Conservation (phyloP, 2,888 invertebrate genomes). For the Teleogryllus oceanicus region DNA sequence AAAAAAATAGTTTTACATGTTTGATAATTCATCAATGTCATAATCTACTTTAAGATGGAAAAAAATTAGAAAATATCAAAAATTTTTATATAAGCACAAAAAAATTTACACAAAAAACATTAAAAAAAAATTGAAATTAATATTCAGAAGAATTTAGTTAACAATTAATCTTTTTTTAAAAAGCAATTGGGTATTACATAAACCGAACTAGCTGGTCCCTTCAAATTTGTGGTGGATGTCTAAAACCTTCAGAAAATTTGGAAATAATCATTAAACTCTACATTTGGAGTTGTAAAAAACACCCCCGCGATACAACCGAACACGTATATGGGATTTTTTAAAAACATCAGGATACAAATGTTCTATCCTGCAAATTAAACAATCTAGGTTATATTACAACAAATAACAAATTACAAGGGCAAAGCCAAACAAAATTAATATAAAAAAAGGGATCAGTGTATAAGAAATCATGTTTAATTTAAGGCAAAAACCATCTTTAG, state of each 20-base stretch:
- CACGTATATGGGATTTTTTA: conserved; percentile 69
- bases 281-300: conserved; percentile 86
- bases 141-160: not conserved
- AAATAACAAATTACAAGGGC: conserved; percentile 19
- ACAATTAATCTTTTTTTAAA: not conserved
- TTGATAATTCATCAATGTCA: no score
- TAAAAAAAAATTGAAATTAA: no score
- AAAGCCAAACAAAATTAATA: no score
- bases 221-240: conserved; percentile 93
- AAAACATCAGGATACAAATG: conserved; percentile 76
- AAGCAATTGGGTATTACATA: conserved; percentile 46
- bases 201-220: conserved; percentile 85
- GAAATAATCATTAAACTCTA: conserved; percentile 81
- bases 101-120: not conserved
- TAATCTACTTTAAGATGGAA: no score
- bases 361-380: conserved; percentile 64
- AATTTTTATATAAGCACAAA: not conserved
- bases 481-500: not conserved
- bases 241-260: conserved; percentile 59
- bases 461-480: not conserved
- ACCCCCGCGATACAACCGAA: conserved; percentile 77
- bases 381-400: conserved; percentile 30
- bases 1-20: no score
- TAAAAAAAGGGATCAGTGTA: no score
- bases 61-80: no score